A percentile compares a stretch with the other conserved stretches of the same genome.
These are phyloP conservation scores for Eleutherodactylus coqui DNA, from an alignment of 2,797 vertebrate species.

Conservation along the genomic window DNA sequence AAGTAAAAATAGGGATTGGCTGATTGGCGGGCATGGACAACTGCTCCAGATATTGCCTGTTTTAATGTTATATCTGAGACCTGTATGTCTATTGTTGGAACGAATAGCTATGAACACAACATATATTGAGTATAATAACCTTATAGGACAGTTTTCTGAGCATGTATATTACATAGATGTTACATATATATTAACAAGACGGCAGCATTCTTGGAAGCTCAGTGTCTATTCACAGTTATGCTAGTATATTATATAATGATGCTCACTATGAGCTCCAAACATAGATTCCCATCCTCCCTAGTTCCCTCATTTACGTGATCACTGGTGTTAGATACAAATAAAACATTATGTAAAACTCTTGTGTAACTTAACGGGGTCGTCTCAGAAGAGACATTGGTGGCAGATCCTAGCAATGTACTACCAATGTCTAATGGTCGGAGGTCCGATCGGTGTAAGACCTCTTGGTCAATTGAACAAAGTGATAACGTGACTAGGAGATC, in stretches of 20 bases:
- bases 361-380: neutral
- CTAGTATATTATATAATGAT: neutral
- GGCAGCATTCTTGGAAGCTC: neutral
- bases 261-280: neutral
- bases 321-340: neutral
- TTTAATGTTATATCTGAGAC: neutral
- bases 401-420: neutral
- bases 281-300: neutral
- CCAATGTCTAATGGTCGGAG: neutral
- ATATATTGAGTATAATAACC: neutral
- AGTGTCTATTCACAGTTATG: conserved; percentile 1
- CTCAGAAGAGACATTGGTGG: neutral
- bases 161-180: conserved; percentile 2
- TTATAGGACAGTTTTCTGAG: neutral
- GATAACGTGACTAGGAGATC: no score
- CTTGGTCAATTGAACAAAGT: no score
- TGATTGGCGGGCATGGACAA: neutral
- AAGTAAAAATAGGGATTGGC: no score
- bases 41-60: neutral
- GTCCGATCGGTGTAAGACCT: no score
- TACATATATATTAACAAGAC: neutral
- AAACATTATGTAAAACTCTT: neutral
- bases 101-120: neutral
- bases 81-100: neutral
- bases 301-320: neutral